Percentiles rank a stretch among this genome's conserved stretches.
Evolutionary conservation across 2,888 invertebrate genomes (phyloP).

Genomic region (Exocentrus adspersus): DNA sequence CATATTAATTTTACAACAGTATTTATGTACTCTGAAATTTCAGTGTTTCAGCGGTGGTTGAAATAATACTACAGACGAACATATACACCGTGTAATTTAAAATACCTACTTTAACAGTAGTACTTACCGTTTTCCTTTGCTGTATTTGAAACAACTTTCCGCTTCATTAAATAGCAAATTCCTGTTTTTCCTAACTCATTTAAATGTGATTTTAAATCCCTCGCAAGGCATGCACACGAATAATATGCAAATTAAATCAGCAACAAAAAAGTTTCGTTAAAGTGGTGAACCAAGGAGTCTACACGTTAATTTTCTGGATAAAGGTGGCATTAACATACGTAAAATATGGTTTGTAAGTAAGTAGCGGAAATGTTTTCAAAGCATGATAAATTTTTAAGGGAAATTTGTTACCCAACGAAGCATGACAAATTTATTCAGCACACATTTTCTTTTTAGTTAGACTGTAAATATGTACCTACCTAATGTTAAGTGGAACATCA

Average conservation of each 20-base stretch:
- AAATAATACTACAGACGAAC: not conserved
- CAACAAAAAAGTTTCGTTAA: constrained; percentile 27
- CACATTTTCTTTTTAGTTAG: not conserved
- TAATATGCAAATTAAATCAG: constrained; percentile 27
- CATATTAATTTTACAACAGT: not conserved
- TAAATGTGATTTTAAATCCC: constrained; percentile 31
- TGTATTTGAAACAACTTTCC: constrained; percentile 29
- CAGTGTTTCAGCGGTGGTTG: not conserved
- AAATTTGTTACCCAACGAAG: constrained; percentile 8
- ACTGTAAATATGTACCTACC: not conserved
- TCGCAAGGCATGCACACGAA: constrained; percentile 13
- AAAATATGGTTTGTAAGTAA: constrained; percentile 27
- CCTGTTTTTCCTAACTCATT: constrained; percentile 30
- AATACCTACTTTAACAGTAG: not conserved
- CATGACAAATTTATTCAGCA: constrained; percentile 19
- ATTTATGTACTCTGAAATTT: not conserved
- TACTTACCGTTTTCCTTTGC: constrained; percentile 31
- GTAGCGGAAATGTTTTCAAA: constrained; percentile 31
- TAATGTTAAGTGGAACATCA: too few species aligned
- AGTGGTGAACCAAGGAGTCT: constrained; percentile 8
- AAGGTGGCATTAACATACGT: constrained; percentile 34
- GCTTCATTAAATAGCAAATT: constrained; percentile 38
- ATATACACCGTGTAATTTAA: not conserved
- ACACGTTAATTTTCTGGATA: constrained; percentile 32
- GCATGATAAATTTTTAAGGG: constrained; percentile 22